A percentile compares a stretch with the other conserved stretches of the same genome.
phyloP scores from a whole-genome alignment of 2,888 invertebrate species.

The Monochamus alternatus region DNA sequence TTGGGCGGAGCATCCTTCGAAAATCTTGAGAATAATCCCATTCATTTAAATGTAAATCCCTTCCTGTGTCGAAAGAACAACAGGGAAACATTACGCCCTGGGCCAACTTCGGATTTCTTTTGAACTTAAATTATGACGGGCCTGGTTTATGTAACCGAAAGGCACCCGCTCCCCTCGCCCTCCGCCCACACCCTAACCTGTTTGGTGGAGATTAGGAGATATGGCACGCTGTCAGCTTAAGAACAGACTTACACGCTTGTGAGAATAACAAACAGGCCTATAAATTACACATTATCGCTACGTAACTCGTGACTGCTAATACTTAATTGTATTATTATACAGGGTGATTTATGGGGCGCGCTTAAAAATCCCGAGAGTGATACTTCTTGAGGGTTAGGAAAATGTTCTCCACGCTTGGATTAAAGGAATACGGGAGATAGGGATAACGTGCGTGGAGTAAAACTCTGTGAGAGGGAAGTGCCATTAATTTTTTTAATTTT shows the following conservation, averaged over 20 bases:
- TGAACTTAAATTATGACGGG: conserved; percentile 25
- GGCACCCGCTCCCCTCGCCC: conserved; percentile 23
- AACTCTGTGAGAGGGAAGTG: too few relatives aligned
- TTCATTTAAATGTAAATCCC: conserved; percentile 13
- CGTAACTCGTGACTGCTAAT: conserved; percentile 57
- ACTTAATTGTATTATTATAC: conserved; percentile 52
- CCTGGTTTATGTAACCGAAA: conserved; percentile 24
- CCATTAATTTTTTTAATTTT: too few relatives aligned
- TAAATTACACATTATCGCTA: conserved; percentile 63
- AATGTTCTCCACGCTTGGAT: not conserved
- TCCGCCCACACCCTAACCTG: conserved; percentile 54
- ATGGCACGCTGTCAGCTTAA: conserved; percentile 66
- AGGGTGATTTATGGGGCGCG: not conserved
- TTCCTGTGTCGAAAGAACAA: conserved; percentile 32
- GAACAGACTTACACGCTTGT: conserved; percentile 61
- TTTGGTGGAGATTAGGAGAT: conserved; percentile 66
- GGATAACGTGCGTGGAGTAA: too few relatives aligned
- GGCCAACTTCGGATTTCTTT: conserved; percentile 13
- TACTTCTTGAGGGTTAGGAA: not conserved
- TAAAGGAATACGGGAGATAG: not conserved
- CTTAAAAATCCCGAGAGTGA: not conserved
- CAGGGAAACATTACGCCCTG: conserved; percentile 13
- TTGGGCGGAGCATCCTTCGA: not conserved
- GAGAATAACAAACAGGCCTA: conserved; percentile 63
- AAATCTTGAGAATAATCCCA: conserved; percentile 12